Evolutionary conservation across 2,797 vertebrate species (phyloP).

Genomic region (Pseudochirops cupreus): DNA sequence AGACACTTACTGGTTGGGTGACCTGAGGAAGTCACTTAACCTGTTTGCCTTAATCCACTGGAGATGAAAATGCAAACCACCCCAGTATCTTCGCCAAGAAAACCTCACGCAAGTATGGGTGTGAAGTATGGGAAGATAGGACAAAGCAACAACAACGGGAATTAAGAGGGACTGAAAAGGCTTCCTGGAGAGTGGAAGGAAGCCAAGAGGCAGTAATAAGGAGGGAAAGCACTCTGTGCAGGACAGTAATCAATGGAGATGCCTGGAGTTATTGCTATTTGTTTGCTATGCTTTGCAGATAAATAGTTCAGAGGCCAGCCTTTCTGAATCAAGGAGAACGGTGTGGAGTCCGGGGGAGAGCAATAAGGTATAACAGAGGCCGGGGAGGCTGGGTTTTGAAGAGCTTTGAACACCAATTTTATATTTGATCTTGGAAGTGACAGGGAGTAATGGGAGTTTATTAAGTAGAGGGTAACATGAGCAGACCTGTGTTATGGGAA

Average conservation of each 20-base stretch:
- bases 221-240: not conserved
- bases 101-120: not conserved
- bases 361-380: not conserved
- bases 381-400: not conserved
- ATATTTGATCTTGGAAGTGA: not conserved
- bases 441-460: not conserved
- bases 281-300: not conserved
- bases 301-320: not conserved
- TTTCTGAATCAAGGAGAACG: not conserved
- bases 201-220: not conserved
- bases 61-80: not conserved
- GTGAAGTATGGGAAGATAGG: not conserved
- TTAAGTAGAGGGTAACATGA: not conserved
- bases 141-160: not conserved
- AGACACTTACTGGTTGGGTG: not conserved
- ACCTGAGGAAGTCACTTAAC: not conserved
- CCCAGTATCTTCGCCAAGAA: not conserved
- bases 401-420: not conserved
- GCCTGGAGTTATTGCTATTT: not conserved
- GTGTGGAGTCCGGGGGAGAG: too few relatives aligned
- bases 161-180: not conserved
- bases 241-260: not conserved
- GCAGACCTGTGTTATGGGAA: not conserved
- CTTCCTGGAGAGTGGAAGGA: not conserved
- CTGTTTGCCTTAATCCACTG: not conserved